Evolutionary conservation across 2,113 vertebrate genomes (phyloP).

Genomic region (Chrysemys picta): DNA sequence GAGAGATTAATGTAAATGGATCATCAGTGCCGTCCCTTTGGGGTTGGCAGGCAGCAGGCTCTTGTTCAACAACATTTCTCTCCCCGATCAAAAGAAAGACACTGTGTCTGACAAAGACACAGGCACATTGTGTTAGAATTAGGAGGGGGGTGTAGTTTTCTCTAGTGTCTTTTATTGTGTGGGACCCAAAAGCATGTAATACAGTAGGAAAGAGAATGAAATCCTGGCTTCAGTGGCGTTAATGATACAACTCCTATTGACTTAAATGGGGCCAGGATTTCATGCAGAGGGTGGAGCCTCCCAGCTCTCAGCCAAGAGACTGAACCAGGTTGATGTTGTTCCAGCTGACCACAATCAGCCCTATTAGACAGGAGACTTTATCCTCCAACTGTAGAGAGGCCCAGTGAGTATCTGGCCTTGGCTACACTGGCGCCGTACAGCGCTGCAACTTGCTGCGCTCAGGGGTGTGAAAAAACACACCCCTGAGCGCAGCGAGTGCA

Average conservation of each 20-base stretch:
- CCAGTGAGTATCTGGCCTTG: neutral
- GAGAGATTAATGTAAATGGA: neutral
- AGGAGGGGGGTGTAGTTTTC: neutral
- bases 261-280: neutral
- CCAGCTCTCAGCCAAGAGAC: neutral
- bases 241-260: neutral
- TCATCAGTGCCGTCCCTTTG: neutral
- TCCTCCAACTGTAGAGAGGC: neutral
- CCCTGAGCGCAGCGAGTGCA: no score
- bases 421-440: no score
- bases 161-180: neutral
- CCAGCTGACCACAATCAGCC: neutral
- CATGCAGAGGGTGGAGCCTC: neutral
- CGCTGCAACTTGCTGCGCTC: no score
- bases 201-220: neutral
- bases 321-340: neutral
- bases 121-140: neutral
- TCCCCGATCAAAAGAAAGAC: neutral
- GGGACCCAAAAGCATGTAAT: neutral
- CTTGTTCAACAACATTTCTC: conserved; percentile 18
- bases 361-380: neutral
- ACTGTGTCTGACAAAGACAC: neutral
- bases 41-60: neutral
- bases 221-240: no score
- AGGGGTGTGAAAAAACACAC: no score